Base-by-base conservation (phyloP, 2,113 vertebrate species). In the Tachycineta bicolor region DNA sequence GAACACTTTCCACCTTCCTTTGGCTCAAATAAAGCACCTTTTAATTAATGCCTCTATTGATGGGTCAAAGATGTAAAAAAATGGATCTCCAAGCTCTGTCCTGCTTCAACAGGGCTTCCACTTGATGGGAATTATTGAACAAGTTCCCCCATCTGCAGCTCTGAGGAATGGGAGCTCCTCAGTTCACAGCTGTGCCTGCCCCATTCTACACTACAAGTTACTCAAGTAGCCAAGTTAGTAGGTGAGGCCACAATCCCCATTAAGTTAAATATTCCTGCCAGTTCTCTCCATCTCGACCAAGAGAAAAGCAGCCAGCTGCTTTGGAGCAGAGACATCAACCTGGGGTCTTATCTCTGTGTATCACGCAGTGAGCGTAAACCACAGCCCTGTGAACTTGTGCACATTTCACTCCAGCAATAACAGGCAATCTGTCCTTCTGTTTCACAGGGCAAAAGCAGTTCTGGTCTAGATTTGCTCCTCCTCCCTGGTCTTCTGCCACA, bases 341-440 rank as follows among this genome's bases (percentile, higher is more conserved):
- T 25, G 24, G 63, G n/a, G 24, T 22, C 43, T 8, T 44, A 39
- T 37, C 56, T 43, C 5, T 6, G 0, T 2, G 3, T 21, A 25
- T 33, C 4, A 0, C n/a, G 11, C 14, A 2, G 8, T 4, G 37
- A 82, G 22, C 4, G 0, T 3, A 44, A 64, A 29, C 69, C 50
- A 12, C 46, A 62, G 53, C 46, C 33, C 58, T 14, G 16, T 9
- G 58, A 62, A 29, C 22, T 39, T 7, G 11, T 3, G 21, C 9
- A 20, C 19, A 3, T 28, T 81, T 78, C 33, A 26, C 43, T 59
- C 67, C 34, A 68, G 76, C 60, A 74, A 0, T 12, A 55, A 25
- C 33, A 69, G 25, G 24, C 41, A 37, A 5, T 31, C 67, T 37
- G 10, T 47, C 73, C 62, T 78, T 19, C 44, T 46, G 1, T 49